Evolutionary conservation across 2,888 invertebrate species (phyloP), one percentile per base, ranked within the genome.

Genomic region (Pollenia labialis): DNA sequence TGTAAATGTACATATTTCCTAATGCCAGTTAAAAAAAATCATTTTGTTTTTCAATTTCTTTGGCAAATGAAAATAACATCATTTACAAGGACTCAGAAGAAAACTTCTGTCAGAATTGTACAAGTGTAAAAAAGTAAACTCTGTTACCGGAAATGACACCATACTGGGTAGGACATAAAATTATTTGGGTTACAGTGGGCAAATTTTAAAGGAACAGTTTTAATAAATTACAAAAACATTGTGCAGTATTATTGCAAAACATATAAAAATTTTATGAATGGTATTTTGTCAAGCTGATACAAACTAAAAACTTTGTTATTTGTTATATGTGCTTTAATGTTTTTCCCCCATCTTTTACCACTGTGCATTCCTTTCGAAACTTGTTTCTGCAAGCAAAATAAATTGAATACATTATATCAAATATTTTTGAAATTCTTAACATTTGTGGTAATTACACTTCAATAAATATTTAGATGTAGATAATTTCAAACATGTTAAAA

Each of bases 401-500:
- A 54, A 56, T 16, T 32, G 32, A 32, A 32, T 23, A 56, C 60
- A 69, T 69, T 12, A 79, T 60, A 50, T 58, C 16, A 56, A 69
- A 69, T 60, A 42, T 69, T 79, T 68, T 69, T 12, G 50, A 40
- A 69, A 79, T 79, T 69, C 46, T 58, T 50, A 60, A 60, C 69
- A 79, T 60, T 69, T 79, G 79, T 69, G 79, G 79, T 79, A 69
- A 69, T 69, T 79, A 69, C 79, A 79, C 79, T 69, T 79, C 79
- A 79, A 69, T 79, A 79, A 69, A 79, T 69, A 69, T 60, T 79
- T 79, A 58, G 46, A 48, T 66, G 58, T 3, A 56, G 44, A 79
- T 23, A 18, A 46, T 56, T 72, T 58, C 16, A 64, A 58, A 71
- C 18, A 56, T 71, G 18, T 71, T 60, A 4, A 48, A 74, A 50